Base-by-base conservation (phyloP, 1,140 invertebrate species). In the Mesaphorura yosii region DNA sequence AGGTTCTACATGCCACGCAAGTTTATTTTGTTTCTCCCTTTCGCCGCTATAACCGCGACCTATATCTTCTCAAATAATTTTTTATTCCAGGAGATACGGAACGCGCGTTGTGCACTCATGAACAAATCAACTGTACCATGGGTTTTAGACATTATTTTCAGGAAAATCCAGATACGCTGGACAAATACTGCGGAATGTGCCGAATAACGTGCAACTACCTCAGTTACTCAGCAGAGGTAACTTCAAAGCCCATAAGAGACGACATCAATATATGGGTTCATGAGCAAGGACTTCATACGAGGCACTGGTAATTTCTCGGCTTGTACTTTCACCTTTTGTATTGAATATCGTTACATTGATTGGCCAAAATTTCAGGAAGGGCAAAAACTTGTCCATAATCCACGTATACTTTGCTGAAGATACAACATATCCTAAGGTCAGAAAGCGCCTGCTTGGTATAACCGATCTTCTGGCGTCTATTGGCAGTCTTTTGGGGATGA, bases 1-100 rank as follows among this genome's bases (percentile, higher is more conserved):
- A 39, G 57, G 22, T 62, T 57, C 27, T 62, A 59, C 34, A 62
- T 62, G 60, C 60, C 60, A 55, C 25, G 60, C 59, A 55, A 48
- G 48, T 41, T 19, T 28, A 25, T 34, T n/a, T n/a, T 10, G 10
- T 10, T n/a, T 10, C n/a, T 10, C 10, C 10, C 10, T 10, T n/a
- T 10, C n/a, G n/a, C n/a, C 10, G 10, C 31, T 34, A 34, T 10
- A 34, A n/a, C 10, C 10, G 10, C 10, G n/a, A n/a, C n/a, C n/a
- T n/a, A n/a, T n/a, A 34, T 34, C 10, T 34, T 34, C 10, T 34
- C n/a, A 10, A 34, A 10, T 34, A 10, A 10, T 34, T 10, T 10
- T n/a, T n/a, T 10, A 34, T 34, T 10, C 10, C 10, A 34, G 31
- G 31, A 34, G 10, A 10, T n/a, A 10, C 31, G 31, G n/a, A n/a